Evolutionary conservation across 2,113 vertebrate genomes (phyloP).

Genomic region (Ictalurus punctatus): DNA sequence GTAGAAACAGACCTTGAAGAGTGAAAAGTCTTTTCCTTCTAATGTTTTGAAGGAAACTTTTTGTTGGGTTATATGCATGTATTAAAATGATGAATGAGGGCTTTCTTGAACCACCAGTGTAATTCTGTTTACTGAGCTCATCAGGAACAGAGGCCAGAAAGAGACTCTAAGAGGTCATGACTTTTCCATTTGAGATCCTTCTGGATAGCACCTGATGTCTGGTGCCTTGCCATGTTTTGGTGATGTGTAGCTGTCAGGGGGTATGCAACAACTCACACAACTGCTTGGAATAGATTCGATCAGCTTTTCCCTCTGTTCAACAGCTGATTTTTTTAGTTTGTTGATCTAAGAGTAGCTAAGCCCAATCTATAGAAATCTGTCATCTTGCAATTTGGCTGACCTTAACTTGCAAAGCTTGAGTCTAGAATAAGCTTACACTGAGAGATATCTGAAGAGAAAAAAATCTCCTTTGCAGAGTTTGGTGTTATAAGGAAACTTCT

Average conservation of each 20-base stretch:
- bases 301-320: not conserved
- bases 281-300: not conserved
- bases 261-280: not conserved
- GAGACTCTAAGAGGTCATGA: slow-evolving; percentile 26
- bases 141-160: slow-evolving; percentile 8
- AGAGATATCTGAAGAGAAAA: not conserved
- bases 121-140: slow-evolving; percentile 45
- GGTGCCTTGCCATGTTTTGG: not conserved
- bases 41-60: slow-evolving; percentile 17
- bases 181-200: slow-evolving; percentile 32
- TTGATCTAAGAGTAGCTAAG: not conserved
- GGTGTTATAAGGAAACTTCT: slow-evolving; percentile 18
- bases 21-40: slow-evolving; percentile 46
- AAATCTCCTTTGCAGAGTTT: slow-evolving; percentile 10
- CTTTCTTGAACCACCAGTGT: slow-evolving; percentile 45
- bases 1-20: slow-evolving; percentile 9
- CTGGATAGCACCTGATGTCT: slow-evolving; percentile 26
- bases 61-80: slow-evolving; percentile 48
- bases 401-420: not conserved
- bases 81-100: slow-evolving; percentile 37
- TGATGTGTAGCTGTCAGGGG: slow-evolving; percentile 1
- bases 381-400: not conserved
- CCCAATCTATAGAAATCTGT: not conserved
- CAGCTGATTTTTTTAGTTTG: not conserved
- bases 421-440: not conserved